Evolutionary conservation across 2,113 vertebrate genomes (phyloP).

Genomic region (Peromyscus californicus): DNA sequence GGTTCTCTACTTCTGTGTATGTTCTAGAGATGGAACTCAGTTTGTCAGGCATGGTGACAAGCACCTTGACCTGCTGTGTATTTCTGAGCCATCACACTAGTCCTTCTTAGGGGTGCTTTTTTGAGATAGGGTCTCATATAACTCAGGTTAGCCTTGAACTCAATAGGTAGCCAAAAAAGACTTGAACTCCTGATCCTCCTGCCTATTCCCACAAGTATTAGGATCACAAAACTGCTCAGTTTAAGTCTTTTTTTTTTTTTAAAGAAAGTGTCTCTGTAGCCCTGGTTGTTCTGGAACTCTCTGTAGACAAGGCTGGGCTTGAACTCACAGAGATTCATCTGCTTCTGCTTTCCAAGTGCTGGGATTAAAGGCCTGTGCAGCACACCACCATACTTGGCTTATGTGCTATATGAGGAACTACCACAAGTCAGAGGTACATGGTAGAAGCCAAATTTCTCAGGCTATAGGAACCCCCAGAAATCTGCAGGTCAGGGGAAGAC

Average conservation of each 20-base stretch:
- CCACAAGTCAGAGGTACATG: background rate
- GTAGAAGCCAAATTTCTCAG: background rate
- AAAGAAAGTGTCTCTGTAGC: background rate
- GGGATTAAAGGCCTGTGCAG: background rate
- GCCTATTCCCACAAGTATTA: background rate
- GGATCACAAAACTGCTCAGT: background rate
- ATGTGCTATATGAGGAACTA: background rate
- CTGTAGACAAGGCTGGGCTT: background rate
- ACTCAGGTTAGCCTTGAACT: background rate
- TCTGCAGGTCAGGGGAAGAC: constrained; percentile 29
- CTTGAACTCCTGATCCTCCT: background rate
- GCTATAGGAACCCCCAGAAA: background rate
- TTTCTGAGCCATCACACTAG: background rate
- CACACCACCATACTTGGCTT: background rate
- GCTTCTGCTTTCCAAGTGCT: background rate
- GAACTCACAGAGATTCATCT: background rate
- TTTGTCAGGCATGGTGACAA: background rate
- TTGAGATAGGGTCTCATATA: background rate
- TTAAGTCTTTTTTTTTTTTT: background rate
- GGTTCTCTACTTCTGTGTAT: background rate
- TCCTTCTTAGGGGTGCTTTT: background rate
- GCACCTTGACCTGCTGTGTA: too few relatives aligned
- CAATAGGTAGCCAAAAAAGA: background rate
- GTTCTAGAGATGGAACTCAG: background rate
- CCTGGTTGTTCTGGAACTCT: background rate